These are phyloP conservation scores for Casuarius casuarius DNA, from an alignment of 2,113 vertebrate species.

Conservation along the genomic window DNA sequence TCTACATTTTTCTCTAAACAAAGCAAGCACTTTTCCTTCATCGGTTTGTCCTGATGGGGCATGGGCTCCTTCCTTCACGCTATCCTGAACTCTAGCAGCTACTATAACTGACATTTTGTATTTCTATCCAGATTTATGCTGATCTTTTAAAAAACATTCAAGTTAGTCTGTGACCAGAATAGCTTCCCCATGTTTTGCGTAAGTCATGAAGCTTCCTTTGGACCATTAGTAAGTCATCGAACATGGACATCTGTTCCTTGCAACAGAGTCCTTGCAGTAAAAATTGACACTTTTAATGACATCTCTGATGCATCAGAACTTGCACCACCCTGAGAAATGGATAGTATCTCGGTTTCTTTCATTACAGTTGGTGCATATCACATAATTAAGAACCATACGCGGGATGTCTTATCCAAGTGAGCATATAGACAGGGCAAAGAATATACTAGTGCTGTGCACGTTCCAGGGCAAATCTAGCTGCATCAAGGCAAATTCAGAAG, in stretches of 20 bases:
- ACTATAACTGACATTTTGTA: neutral
- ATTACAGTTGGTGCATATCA: rapidly evolving
- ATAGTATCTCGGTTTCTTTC: neutral
- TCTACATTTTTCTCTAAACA: neutral
- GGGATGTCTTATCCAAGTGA: neutral
- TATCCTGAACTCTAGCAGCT: neutral
- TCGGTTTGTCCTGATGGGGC: neutral
- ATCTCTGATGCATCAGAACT: constrained; percentile 55
- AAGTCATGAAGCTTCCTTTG: neutral
- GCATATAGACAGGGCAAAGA: neutral
- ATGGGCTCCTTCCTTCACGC: neutral
- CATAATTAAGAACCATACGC: neutral
- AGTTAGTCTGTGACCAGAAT: rapidly evolving
- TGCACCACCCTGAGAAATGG: neutral
- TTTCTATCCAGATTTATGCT: neutral
- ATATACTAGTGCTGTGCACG: rapidly evolving
- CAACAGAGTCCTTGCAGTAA: neutral
- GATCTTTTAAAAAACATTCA: neutral
- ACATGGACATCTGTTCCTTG: constrained; percentile 30
- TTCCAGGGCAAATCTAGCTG: neutral
- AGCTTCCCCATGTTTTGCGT: neutral
- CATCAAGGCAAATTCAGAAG: neutral
- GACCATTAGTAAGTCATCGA: neutral
- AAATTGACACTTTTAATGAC: constrained; percentile 13
- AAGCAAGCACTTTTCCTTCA: neutral